Base-by-base conservation (phyloP, 2,797 vertebrate genomes). In the Rhyacichthys aspro region DNA sequence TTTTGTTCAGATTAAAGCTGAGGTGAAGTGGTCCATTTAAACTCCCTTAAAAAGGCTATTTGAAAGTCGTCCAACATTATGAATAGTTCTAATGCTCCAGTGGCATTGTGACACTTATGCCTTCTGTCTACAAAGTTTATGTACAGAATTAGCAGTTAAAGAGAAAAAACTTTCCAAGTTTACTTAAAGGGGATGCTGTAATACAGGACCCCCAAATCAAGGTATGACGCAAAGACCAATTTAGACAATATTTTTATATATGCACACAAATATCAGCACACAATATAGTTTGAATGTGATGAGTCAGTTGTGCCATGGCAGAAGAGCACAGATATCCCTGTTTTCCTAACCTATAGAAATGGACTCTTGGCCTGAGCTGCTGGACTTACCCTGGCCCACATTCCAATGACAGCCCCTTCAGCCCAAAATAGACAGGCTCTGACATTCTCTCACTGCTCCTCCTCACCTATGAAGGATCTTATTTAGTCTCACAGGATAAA, bases 1-100 rank as follows among this genome's bases (percentile, higher is more conserved):
- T 78, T 82, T 83, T 78, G 78, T 78, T 76, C 52, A 59, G 62
- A 62, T 70, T 76, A 70, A 67, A 84, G 78, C 57, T 69, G 60
- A 72, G 70, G 36, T 82, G 56, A 79, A 81, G 55, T 64, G 55
- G 54, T 74, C 41, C 44, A 73, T 78, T 70, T 71, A 59, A 72
- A 76, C 9, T 60, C 44, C 37, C 52, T 63, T 61, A 69, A 60
- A 74, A 72, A 65, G 68, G 43, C 38, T 64, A 58, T 74, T 62
- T 78, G 50, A 81, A 74, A 81, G 67, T 45, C 43, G 42, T 57
- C 47, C 43, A 57, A 42, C 47, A 64, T 74, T 70, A 76, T 85
- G 70, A 73, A 75, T 73, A 46, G 53, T 59, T 55, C 58, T 58
- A 72, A 59, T 55, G 50, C 72, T 59, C 43, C 38, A 43, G 34